These are phyloP conservation scores for Plectrocnemia conspersa DNA, from an alignment of 1,140 invertebrate genomes.

Conservation along the genomic window DNA sequence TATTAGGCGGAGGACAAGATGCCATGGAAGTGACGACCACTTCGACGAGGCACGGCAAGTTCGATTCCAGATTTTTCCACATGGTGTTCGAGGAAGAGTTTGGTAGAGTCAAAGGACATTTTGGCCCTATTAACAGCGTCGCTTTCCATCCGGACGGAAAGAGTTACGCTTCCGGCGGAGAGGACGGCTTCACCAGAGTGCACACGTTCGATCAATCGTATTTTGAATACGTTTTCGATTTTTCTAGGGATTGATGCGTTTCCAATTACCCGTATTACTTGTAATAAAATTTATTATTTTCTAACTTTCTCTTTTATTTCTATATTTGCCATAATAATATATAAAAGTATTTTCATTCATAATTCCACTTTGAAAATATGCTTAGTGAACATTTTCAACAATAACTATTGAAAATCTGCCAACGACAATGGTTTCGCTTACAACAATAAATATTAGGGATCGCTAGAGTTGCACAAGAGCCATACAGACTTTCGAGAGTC, in stretches of 20 bases:
- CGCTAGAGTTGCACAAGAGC: too few species aligned
- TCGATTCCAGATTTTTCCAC: constrained; percentile 97
- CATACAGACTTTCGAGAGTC: too few species aligned
- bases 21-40: constrained; percentile 99
- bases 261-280: too few species aligned
- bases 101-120: constrained; percentile 96
- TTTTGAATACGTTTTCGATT: constrained; percentile 96
- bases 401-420: too few species aligned
- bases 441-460: too few species aligned
- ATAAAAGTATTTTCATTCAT: too few species aligned
- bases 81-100: constrained; percentile 99
- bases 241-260: constrained; percentile 49
- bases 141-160: constrained; percentile 98
- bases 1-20: constrained; percentile 95
- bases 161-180: constrained; percentile 94
- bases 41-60: constrained; percentile 91
- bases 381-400: too few species aligned
- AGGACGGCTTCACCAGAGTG: constrained; percentile 96
- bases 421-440: too few species aligned
- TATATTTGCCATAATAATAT: too few species aligned
- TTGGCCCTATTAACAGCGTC: constrained; percentile 98
- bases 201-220: constrained; percentile 96
- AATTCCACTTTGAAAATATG: too few species aligned
- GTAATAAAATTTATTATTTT: constrained; percentile 1
- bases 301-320: neutral